These are phyloP conservation scores for Microlaimidae sp. DNA, from an alignment of 2,888 invertebrate genomes.

Conservation along the genomic window DNA sequence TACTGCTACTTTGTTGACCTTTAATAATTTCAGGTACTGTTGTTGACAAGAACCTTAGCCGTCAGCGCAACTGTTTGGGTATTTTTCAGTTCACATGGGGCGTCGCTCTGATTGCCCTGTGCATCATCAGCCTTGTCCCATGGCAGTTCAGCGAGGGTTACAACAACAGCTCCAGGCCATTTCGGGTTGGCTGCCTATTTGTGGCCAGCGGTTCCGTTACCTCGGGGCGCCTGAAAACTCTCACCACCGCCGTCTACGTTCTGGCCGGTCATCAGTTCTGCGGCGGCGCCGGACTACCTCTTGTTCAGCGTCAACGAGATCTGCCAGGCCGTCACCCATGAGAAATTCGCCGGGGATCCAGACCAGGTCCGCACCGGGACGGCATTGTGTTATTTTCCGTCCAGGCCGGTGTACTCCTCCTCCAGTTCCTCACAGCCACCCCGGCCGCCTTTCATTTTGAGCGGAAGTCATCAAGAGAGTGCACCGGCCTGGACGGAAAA, in stretches of 20 bases:
- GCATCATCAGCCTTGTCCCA: not conserved
- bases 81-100: not conserved
- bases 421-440: slow-evolving; percentile 8
- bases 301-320: not conserved
- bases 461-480: too few species aligned
- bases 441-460: not conserved
- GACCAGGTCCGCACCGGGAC: slow-evolving; percentile 18
- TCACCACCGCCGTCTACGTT: not conserved
- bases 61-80: not conserved
- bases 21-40: not conserved
- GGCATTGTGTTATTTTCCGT: slow-evolving; percentile 27
- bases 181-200: not conserved
- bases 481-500: slow-evolving; percentile 24
- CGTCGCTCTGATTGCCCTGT: not conserved
- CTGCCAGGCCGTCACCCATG: not conserved
- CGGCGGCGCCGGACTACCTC: not conserved
- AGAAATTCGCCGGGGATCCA: not conserved
- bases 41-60: not conserved
- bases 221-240: not conserved
- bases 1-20: too few species aligned
- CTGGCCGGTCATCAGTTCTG: not conserved
- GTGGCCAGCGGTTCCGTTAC: not conserved
- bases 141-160: not conserved
- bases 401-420: slow-evolving; percentile 23
- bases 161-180: not conserved